Percentiles rank a stretch among this genome's conserved stretches.
phyloP scores from a whole-genome alignment of 2,888 invertebrate genomes.

The Galeopsomyia nigrocyanea region DNA sequence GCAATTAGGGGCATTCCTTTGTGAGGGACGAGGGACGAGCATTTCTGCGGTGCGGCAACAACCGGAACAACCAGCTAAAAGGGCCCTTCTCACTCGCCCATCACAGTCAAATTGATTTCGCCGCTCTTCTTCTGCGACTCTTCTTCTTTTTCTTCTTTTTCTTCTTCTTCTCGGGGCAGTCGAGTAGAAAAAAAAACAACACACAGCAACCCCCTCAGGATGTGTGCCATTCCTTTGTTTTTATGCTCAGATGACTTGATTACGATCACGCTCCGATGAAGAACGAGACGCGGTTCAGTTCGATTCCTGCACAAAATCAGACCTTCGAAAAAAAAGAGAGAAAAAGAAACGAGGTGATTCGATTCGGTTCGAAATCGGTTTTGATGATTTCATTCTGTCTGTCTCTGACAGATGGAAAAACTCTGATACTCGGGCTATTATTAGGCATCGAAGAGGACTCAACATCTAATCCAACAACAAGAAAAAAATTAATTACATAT shows the following conservation, averaged over 20 bases:
- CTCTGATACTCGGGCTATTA: no score
- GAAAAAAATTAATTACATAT: no score
- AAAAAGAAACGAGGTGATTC: no score
- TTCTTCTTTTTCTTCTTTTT: slow-evolving; percentile 8
- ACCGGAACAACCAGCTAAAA: slow-evolving; percentile 3
- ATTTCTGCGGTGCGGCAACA: slow-evolving; percentile 31
- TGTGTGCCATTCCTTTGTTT: slow-evolving; percentile 36
- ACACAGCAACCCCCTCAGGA: slow-evolving; percentile 9
- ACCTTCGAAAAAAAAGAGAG: no score
- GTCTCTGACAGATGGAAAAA: no score
- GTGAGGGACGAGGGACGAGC: neutral
- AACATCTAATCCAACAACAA: no score
- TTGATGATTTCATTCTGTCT: no score
- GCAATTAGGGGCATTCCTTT: slow-evolving; percentile 39
- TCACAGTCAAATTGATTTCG: slow-evolving; percentile 37
- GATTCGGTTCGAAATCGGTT: no score
- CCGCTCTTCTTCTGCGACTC: slow-evolving; percentile 14
- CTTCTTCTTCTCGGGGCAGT: slow-evolving; percentile 7
- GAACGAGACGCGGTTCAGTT: neutral
- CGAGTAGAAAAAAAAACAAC: slow-evolving; percentile 27
- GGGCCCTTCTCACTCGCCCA: slow-evolving; percentile 6
- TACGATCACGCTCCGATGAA: slow-evolving; percentile 12
- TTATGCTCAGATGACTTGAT: slow-evolving; percentile 39
- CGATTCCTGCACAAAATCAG: no score
- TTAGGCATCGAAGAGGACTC: no score